Conservation (phyloP, 2,113 vertebrate species). For the Fulmarus glacialis region DNA sequence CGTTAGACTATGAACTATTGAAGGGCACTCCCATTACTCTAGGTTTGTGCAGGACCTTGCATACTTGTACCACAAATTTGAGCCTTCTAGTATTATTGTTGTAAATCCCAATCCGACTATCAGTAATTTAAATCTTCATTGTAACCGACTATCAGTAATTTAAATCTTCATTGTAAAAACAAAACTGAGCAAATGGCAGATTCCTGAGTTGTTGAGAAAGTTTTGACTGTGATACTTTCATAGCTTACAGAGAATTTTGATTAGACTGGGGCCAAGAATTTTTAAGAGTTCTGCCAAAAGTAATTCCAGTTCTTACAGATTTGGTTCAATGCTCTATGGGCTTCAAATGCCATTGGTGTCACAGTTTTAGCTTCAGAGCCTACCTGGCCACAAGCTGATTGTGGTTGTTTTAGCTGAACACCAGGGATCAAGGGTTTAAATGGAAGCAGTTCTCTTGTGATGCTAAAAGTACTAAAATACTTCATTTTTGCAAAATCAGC, state of each 20-base stretch:
- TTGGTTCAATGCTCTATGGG: neutral
- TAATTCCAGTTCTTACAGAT: neutral
- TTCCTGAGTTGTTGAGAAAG: neutral
- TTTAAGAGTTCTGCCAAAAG: neutral
- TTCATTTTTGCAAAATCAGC: neutral
- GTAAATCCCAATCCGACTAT: neutral
- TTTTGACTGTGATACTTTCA: neutral
- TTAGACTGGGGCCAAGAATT: neutral
- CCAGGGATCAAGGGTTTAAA: neutral
- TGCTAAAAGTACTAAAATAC: neutral
- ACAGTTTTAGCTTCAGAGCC: constrained; percentile 1
- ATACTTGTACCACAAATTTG: neutral
- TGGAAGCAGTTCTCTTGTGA: neutral
- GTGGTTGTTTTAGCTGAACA: neutral
- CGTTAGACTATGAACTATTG: neutral
- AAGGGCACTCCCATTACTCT: neutral
- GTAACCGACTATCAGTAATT: neutral
- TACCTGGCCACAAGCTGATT: neutral
- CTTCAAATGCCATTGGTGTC: neutral
- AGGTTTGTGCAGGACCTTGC: neutral
- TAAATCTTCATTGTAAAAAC: neutral
- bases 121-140: neutral
- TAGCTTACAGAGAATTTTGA: neutral
- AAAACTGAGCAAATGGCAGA: neutral
- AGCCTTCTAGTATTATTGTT: neutral